Base-by-base conservation (phyloP, 2,113 vertebrate species). In the Coturnix japonica region DNA sequence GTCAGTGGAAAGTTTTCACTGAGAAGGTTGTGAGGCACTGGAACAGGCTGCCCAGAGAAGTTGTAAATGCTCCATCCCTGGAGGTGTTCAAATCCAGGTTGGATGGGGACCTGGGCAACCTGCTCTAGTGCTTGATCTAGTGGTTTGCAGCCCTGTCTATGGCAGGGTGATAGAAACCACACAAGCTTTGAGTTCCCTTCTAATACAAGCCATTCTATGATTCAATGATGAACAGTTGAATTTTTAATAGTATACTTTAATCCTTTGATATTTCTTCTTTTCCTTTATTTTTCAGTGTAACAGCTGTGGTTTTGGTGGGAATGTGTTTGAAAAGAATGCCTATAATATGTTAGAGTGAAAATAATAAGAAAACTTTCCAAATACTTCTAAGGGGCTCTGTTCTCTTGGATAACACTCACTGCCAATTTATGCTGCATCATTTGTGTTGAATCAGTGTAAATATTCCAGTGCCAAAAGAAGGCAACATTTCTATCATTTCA, bases 361-460 rank as follows among this genome's bases (percentile, higher is more conserved):
- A 41, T 54, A 89, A 73, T 13, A 30, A 86, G 64, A 41, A 85
- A 91, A 41, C 56, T 85, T 92, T 44, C 49, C 37, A 64, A 87
- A 64, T 7, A 35, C 7, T 66, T 92, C 46, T 57, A 63, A 57
- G 46, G 56, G 60, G 6, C 13, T 60, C 6, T 77, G 31, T 87
- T 79, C 23, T 60, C 57, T 81, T 76, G 81, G 33, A 57, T 73
- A 90, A 46, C 49, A 28, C 4, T 65, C 19, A 28, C 63, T 74
- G 74, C n/a, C 81, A 71, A 47, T 66, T 73, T 89, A 64, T 43
- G 14, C 51, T 71, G 78, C 0, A 0, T 82, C 74, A 64, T 79
- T 91, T 79, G 30, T 90, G 86, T 71, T 87, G 73, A 89, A 82
- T 93, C 77, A 78, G 41, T 67, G 53, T 81, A 31, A 60, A 21